These are phyloP conservation scores for Perca schrenkii DNA, from an alignment of 2,113 vertebrate genomes.

Conservation along the genomic window DNA sequence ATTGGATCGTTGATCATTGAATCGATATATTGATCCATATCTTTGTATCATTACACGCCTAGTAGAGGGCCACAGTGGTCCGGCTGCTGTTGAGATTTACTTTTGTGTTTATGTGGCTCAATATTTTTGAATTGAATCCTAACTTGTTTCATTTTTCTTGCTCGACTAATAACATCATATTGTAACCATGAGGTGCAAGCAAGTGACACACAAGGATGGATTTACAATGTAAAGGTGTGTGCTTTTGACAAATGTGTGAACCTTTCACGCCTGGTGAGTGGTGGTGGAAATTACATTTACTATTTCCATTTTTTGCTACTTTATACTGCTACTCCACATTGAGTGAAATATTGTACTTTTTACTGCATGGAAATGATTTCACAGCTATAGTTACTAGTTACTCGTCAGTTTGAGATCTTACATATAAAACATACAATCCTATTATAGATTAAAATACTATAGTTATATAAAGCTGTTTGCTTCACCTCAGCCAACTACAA, in stretches of 20 bases:
- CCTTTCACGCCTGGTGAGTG: background rate
- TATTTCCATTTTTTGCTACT: background rate
- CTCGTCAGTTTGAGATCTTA: background rate
- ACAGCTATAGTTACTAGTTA: background rate
- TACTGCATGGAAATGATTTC: background rate
- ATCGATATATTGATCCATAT: too few relatives aligned
- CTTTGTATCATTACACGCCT: too few relatives aligned
- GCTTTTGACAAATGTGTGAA: background rate
- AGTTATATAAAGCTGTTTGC: background rate
- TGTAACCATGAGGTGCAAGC: background rate
- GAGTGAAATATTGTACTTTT: background rate
- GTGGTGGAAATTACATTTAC: background rate
- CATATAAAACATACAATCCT: background rate
- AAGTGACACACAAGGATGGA: background rate
- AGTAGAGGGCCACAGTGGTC: background rate
- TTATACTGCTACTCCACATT: background rate
- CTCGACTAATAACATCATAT: background rate
- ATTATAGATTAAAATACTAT: background rate
- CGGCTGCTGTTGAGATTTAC: background rate
- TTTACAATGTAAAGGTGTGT: background rate
- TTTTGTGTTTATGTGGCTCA: background rate
- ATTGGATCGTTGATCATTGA: too few relatives aligned
- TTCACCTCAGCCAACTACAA: background rate
- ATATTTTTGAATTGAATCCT: background rate
- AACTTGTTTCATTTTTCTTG: background rate